Base-by-base conservation (phyloP, 2,113 vertebrate genomes). In the Trinectes maculatus region DNA sequence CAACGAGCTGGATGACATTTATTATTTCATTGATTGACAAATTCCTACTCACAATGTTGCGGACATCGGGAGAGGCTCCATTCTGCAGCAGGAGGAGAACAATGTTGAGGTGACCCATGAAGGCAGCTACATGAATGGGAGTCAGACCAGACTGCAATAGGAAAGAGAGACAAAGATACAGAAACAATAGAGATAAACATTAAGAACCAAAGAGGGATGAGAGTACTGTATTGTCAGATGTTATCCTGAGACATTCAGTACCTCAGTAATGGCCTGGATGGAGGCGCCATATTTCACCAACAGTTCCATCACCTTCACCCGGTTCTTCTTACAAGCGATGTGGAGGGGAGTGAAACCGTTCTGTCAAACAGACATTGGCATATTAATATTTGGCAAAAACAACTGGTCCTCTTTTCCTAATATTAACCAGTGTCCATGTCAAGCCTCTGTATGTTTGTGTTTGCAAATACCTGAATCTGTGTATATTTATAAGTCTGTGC, bases 251-350 rank as follows among this genome's bases (percentile, higher is more conserved):
- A 58, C 9, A 24, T n/a, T 3, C n/a, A 33, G 92, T 92, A 99
- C 98, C 96, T 99, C 98, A 66, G 98, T 99, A 71, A 98, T 96
- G 82, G 98, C 96, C 90, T 99, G 98, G 85, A 99, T 99, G 87
- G 97, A 98, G 79, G 97, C 98, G 84, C 97, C 96, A 68, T 99
- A 98, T 93, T 99, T 99, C 89, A 99, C 94, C 72, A 99, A 92
- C 83, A 99, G 94, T 87, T 99, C 98, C 97, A 99, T 99, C 92
- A 99, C 98, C 92, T 99, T 99, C 91, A 99, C 96, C 88, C 98
- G 92, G 91, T 99, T 99, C 95, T 99, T 99, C 94, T 99, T 99
- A 92, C 98, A 99, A 88, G 98, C 98, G 82, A 99, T 99, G 90
- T 99, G 98, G 86, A 99, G 95, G 69, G 98, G 98, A 87, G 98